These are phyloP conservation scores for Parapristionchus giblindavisi DNA, from an alignment of 2,888 invertebrate species.

Conservation along the genomic window DNA sequence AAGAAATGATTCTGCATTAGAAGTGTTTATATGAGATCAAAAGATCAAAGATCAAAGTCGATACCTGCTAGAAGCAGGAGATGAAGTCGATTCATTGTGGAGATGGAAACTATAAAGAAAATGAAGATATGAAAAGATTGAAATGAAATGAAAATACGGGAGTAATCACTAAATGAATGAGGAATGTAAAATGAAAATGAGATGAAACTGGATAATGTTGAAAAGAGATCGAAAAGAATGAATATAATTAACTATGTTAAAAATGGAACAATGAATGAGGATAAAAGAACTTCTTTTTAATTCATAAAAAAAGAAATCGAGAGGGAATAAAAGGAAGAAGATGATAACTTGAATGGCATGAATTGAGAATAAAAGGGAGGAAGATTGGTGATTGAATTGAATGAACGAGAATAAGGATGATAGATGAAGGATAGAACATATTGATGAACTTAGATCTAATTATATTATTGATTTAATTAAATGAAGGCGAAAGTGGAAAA, in stretches of 20 bases:
- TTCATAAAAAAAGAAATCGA: not conserved
- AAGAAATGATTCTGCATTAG: no score
- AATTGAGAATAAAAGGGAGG: not conserved
- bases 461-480: no score
- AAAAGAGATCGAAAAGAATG: not conserved
- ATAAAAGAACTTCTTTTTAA: not conserved
- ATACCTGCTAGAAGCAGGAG: conserved; percentile 27
- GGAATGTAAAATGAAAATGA: not conserved
- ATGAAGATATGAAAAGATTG: conserved; percentile 5
- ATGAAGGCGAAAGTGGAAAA: conserved; percentile 31
- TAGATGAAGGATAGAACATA: not conserved
- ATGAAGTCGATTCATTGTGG: conserved; percentile 18
- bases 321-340: not conserved
- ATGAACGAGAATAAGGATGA: not conserved
- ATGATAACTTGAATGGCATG: not conserved
- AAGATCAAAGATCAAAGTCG: not conserved
- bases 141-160: not conserved
- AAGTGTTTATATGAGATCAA: no score
- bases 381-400: not conserved
- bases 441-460: not conserved
- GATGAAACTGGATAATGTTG: no score
- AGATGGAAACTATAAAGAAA: not conserved
- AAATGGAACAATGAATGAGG: not conserved
- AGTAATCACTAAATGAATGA: not conserved
- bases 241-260: not conserved